Conservation (phyloP, 2,113 vertebrate genomes). For the Nanger granti region DNA sequence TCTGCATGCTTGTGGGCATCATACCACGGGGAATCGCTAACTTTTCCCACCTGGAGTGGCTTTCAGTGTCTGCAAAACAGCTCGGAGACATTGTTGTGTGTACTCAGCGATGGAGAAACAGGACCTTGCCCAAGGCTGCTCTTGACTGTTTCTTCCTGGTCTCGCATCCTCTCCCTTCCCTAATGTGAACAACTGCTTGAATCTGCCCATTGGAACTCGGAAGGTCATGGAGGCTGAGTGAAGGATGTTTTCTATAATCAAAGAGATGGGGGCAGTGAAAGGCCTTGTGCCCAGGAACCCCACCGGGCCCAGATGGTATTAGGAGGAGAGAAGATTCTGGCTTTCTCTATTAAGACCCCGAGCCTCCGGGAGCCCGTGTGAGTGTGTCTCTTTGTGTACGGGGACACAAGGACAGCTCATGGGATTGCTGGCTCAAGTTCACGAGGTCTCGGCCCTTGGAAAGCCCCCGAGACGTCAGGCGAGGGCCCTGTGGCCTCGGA, state of each 20-base stretch:
- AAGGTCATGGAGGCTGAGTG: neutral
- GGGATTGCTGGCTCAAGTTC: neutral
- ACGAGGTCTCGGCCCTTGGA: neutral
- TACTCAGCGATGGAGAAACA: neutral
- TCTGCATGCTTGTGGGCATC: neutral
- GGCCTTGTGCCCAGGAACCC: neutral
- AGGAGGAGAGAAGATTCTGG: neutral
- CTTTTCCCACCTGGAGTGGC: neutral
- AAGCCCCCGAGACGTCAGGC: neutral
- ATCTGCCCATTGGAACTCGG: neutral
- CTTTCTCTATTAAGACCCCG: neutral
- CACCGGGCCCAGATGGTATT: fast-evolving
- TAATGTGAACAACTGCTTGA: neutral
- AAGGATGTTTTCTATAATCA: neutral
- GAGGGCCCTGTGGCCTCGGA: fast-evolving
- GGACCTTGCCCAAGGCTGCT: neutral
- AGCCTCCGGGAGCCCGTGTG: fast-evolving
- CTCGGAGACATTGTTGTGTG: neutral
- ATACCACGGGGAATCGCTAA: neutral
- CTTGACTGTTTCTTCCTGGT: neutral
- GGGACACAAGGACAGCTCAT: neutral
- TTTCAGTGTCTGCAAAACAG: neutral
- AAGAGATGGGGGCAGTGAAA: neutral
- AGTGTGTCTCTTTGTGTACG: fast-evolving
- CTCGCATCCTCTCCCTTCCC: neutral